Percentiles rank a stretch among this genome's conserved stretches.
Conservation (phyloP, 2,888 invertebrate genomes). For the Cryptops parisi region DNA sequence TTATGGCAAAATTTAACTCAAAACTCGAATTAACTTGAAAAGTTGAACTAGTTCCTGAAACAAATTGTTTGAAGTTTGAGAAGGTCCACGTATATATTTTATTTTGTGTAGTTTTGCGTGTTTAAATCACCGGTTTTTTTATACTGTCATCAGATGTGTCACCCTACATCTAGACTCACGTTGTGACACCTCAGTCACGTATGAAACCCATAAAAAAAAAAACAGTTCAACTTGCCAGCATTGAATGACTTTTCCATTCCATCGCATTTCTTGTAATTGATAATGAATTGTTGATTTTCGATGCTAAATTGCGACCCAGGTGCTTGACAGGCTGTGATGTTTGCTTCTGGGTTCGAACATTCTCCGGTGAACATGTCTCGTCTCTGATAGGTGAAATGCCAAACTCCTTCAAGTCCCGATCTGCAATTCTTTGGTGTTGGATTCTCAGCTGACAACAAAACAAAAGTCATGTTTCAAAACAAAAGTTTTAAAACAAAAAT, state of each 20-base stretch:
- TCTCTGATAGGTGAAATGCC: slow-evolving; percentile 87
- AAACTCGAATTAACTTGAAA: too few species aligned
- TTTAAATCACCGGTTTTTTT: neutral
- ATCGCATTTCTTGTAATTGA: slow-evolving; percentile 77
- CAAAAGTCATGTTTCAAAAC: neutral
- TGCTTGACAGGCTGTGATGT: slow-evolving; percentile 85
- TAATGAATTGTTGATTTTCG: slow-evolving; percentile 91
- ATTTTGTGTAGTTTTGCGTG: neutral
- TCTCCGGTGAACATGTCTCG: slow-evolving; percentile 65
- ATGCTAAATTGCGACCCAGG: slow-evolving; percentile 91
- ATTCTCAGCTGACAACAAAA: slow-evolving; percentile 43
- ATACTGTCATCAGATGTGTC: too few species aligned
- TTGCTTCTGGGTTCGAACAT: slow-evolving; percentile 70
- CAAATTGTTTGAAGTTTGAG: neutral
- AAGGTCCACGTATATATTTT: neutral
- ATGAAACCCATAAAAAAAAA: too few species aligned
- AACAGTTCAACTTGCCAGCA: slow-evolving; percentile 47
- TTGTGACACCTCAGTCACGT: too few species aligned
- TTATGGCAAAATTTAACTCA: too few species aligned
- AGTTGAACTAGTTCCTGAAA: too few species aligned
- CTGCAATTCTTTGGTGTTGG: slow-evolving; percentile 80
- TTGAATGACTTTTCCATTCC: slow-evolving; percentile 83
- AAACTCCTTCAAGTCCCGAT: slow-evolving; percentile 87
- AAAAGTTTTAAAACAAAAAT: neutral
- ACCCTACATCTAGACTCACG: too few species aligned